These are phyloP conservation scores for Drosophila asahinai DNA, from an alignment of 1,140 invertebrate genomes.

Conservation along the genomic window DNA sequence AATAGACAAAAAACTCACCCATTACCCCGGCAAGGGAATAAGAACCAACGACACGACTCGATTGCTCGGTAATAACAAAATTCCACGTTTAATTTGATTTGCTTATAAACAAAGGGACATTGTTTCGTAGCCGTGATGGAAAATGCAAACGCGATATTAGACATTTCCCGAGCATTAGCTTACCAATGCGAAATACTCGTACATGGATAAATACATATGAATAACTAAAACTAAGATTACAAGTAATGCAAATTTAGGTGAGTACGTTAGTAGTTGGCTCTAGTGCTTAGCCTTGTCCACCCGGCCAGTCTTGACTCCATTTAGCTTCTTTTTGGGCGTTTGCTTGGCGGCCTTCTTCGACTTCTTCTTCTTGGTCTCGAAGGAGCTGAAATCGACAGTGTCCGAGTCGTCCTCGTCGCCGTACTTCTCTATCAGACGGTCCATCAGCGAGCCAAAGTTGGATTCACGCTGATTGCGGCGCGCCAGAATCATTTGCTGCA, in stretches of 20 bases:
- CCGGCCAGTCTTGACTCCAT: slow-evolving; percentile 59
- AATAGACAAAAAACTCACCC: too few species aligned
- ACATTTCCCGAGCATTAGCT: background rate
- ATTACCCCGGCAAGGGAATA: background rate
- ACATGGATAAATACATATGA: slow-evolving; percentile 33
- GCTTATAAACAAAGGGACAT: background rate
- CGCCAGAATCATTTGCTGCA: slow-evolving; percentile 73
- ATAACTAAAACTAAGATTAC: background rate
- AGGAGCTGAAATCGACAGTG: slow-evolving; percentile 57
- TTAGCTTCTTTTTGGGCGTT: slow-evolving; percentile 40
- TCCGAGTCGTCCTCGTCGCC: slow-evolving; percentile 73
- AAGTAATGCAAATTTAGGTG: slow-evolving; percentile 1
- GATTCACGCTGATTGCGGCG: slow-evolving; percentile 62
- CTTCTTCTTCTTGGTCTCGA: slow-evolving; percentile 67
- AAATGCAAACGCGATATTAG: background rate
- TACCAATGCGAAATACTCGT: slow-evolving; percentile 11
- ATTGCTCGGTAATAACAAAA: background rate
- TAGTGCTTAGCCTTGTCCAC: slow-evolving; percentile 59
- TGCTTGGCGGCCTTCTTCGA: slow-evolving; percentile 39
- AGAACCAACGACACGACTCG: background rate
- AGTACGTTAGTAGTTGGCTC: background rate
- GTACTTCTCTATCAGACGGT: slow-evolving; percentile 76
- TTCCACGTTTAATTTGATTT: slow-evolving; percentile 21
- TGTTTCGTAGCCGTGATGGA: background rate
- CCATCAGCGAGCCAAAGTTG: slow-evolving; percentile 70